Conservation (phyloP, 2,888 invertebrate genomes). For the Acanthococcus lagerstroemiae region DNA sequence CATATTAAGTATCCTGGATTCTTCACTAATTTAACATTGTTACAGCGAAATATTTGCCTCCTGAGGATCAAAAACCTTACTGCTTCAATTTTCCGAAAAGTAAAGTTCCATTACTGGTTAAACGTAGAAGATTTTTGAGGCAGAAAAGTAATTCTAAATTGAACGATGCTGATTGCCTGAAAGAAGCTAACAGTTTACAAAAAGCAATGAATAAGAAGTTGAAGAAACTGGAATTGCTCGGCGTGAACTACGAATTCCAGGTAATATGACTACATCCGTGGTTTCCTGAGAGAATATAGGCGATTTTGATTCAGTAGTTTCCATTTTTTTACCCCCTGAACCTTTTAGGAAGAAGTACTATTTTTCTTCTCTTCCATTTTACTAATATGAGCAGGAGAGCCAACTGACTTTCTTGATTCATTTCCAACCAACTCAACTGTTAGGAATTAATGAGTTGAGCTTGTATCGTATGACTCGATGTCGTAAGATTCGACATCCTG, state of each 20-base stretch:
- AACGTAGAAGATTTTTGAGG: slow-evolving; percentile 44
- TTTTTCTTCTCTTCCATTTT: too few relatives aligned
- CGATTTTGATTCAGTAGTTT: too few relatives aligned
- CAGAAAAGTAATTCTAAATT: slow-evolving; percentile 43
- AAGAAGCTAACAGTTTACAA: slow-evolving; percentile 43
- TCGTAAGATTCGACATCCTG: too few relatives aligned
- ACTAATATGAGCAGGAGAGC: too few relatives aligned
- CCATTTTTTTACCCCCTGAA: too few relatives aligned
- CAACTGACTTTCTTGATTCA: too few relatives aligned
- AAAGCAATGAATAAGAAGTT: slow-evolving; percentile 41
- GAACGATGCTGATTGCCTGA: slow-evolving; percentile 42
- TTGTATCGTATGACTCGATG: too few relatives aligned
- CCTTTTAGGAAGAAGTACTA: too few relatives aligned
- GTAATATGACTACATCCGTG: too few relatives aligned
- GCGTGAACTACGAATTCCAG: slow-evolving; percentile 40
- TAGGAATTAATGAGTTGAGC: too few relatives aligned
- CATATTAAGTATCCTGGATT: not conserved
- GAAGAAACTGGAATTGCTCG: slow-evolving; percentile 39
- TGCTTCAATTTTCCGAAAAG: slow-evolving; percentile 42
- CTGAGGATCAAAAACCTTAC: slow-evolving; percentile 51
- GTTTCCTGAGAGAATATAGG: too few relatives aligned
- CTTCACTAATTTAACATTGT: slow-evolving; percentile 34
- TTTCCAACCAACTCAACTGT: too few relatives aligned
- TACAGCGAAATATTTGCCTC: slow-evolving; percentile 57
- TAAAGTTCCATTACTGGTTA: slow-evolving; percentile 44